Conservation (phyloP, 2,888 invertebrate species). For the Lasioglossum marginatum region DNA sequence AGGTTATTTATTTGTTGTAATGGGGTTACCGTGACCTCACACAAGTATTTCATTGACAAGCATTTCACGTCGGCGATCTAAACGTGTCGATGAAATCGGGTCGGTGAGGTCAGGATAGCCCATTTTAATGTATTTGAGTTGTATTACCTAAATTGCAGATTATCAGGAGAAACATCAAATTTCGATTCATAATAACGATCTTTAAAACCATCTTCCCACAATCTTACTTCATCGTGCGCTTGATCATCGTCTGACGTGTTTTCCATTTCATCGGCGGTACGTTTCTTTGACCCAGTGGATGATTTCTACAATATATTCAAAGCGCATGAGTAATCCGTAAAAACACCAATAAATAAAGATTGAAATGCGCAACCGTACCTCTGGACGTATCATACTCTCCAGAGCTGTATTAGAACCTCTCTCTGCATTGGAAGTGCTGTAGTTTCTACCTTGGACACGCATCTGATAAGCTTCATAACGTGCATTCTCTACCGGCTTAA, state of each 20-base stretch:
- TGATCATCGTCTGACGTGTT: constrained; percentile 90
- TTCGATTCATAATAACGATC: constrained; percentile 98
- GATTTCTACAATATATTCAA: constrained; percentile 63
- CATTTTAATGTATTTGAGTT: neutral
- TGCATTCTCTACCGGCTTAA: constrained; percentile 88
- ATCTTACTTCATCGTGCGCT: constrained; percentile 93
- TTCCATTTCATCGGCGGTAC: constrained; percentile 84
- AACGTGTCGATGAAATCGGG: no score
- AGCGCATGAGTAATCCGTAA: neutral
- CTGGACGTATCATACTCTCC: constrained; percentile 86
- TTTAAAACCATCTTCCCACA: constrained; percentile 99
- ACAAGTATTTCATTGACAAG: no score
- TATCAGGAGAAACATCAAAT: constrained; percentile 91
- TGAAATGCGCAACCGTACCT: constrained; percentile 69
- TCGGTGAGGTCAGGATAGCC: neutral
- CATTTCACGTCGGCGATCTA: no score
- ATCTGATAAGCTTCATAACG: constrained; percentile 91
- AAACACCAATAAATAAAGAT: neutral
- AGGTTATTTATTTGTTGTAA: neutral
- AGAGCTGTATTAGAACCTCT: constrained; percentile 73
- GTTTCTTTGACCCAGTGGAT: constrained; percentile 84
- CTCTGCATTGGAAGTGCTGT: constrained; percentile 70
- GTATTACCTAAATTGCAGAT: constrained; percentile 91
- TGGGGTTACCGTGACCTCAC: no score
- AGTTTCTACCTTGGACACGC: constrained; percentile 85